Conservation (phyloP, 92 coral and sea anemone species). For the Metridium senile region DNA sequence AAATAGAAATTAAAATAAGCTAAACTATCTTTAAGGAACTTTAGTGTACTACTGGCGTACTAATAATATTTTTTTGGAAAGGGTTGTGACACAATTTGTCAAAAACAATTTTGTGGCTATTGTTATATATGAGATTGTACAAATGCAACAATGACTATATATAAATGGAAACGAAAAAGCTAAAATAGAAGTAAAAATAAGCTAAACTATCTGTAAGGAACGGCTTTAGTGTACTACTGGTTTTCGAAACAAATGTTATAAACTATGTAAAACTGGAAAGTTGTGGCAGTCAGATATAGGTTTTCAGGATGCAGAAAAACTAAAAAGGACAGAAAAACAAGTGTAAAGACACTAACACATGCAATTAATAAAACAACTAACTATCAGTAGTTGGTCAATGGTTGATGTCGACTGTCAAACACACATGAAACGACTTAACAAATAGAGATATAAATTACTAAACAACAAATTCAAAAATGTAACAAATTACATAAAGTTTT, state of each 20-base stretch:
- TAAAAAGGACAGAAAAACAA: not conserved
- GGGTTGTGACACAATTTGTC: no score
- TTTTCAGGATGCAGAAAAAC: no score
- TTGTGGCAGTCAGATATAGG: no score
- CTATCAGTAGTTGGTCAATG: not conserved
- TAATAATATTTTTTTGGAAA: no score
- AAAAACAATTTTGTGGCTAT: no score
- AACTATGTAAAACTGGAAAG: no score
- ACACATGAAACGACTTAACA: not conserved
- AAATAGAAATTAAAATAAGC: not conserved
- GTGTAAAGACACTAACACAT: not conserved
- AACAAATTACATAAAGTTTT: not conserved
- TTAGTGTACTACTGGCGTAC: no score
- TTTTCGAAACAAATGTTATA: no score
- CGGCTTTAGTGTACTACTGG: no score
- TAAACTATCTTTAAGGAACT: not conserved
- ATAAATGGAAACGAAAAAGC: not conserved
- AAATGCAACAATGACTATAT: not conserved
- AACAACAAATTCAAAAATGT: not conserved
- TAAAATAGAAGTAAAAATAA: not conserved
- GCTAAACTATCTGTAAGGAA: not conserved
- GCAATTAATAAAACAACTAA: not conserved
- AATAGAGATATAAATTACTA: not conserved
- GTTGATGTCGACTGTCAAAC: not conserved
- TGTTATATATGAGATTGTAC: no score